Percentiles rank a stretch among this genome's conserved stretches.
Evolutionary conservation across 2,888 invertebrate species (phyloP).

Genomic region (Melitaea athalia): DNA sequence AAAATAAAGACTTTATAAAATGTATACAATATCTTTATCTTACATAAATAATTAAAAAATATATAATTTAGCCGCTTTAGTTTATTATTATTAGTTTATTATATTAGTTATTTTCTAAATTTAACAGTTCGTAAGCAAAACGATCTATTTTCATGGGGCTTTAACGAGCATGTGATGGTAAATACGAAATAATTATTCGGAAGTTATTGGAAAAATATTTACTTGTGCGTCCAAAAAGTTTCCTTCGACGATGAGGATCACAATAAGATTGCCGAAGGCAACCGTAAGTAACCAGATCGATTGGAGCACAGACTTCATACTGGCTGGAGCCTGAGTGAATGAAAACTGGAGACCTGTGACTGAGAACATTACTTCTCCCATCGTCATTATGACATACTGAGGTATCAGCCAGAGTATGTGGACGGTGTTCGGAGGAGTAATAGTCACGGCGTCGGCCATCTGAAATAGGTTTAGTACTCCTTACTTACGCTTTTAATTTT

Average conservation of each 20-base stretch:
- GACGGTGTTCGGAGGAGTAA: constrained; percentile 87
- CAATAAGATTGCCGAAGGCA: constrained; percentile 96
- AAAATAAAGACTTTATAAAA: neutral
- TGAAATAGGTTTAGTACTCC: constrained; percentile 42
- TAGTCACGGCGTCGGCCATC: constrained; percentile 61
- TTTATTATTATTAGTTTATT: too few species aligned
- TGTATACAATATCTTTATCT: too few species aligned
- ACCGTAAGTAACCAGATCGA: constrained; percentile 96
- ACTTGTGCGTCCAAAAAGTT: constrained; percentile 90
- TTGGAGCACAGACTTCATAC: constrained; percentile 97
- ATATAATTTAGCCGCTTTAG: too few species aligned
- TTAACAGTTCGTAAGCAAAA: too few species aligned
- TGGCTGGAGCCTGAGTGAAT: constrained; percentile 94
- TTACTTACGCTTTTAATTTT: too few species aligned
- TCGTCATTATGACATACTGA: constrained; percentile 95
- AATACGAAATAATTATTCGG: neutral
- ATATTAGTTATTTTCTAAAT: too few species aligned
- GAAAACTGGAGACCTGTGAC: constrained; percentile 98
- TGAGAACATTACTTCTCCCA: constrained; percentile 97
- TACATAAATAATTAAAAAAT: too few species aligned
- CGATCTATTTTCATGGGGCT: too few species aligned
- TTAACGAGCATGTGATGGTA: too few species aligned
- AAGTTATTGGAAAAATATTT: constrained; percentile 41
- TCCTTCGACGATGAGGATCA: constrained; percentile 92
- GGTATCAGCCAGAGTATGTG: constrained; percentile 94